Evolutionary conservation across 2,888 invertebrate genomes (phyloP).

Genomic region (Tuberolachnus salignus): DNA sequence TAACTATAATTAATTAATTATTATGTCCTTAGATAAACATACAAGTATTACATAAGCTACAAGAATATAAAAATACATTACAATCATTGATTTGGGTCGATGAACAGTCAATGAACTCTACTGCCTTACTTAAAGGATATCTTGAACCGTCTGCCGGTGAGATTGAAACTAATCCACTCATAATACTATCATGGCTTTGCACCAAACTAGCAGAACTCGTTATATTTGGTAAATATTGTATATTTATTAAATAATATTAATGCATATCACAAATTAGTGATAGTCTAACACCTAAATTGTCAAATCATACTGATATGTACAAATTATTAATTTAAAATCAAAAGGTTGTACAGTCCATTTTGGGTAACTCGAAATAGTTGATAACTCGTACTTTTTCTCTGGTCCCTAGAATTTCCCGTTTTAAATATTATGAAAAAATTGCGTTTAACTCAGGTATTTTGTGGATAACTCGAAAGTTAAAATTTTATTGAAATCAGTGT

Average conservation of each 20-base stretch:
- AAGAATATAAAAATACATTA: constrained; percentile 66
- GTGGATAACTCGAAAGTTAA: too few relatives aligned
- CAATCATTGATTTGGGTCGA: constrained; percentile 71
- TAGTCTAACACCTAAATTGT: background rate
- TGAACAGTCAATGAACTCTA: constrained; percentile 61
- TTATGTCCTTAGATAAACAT: constrained; percentile 65
- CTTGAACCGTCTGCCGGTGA: constrained; percentile 39
- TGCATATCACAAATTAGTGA: background rate
- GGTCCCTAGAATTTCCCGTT: too few relatives aligned
- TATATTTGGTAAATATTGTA: constrained; percentile 64
- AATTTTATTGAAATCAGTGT: too few relatives aligned
- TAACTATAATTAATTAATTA: background rate
- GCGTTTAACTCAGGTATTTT: too few relatives aligned
- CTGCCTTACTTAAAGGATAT: constrained; percentile 40
- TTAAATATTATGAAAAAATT: too few relatives aligned
- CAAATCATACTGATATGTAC: too few relatives aligned
- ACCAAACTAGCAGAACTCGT: constrained; percentile 68
- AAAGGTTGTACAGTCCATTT: too few relatives aligned
- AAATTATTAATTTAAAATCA: too few relatives aligned
- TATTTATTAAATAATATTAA: background rate
- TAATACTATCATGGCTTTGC: constrained; percentile 73
- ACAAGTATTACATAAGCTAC: constrained; percentile 67
- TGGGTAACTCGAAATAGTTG: too few relatives aligned
- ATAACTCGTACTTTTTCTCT: too few relatives aligned
- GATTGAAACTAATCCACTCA: constrained; percentile 65